Percentiles rank a stretch among this genome's conserved stretches.
Conservation (phyloP, 1,140 invertebrate genomes). For the Cotesia chilonis region DNA sequence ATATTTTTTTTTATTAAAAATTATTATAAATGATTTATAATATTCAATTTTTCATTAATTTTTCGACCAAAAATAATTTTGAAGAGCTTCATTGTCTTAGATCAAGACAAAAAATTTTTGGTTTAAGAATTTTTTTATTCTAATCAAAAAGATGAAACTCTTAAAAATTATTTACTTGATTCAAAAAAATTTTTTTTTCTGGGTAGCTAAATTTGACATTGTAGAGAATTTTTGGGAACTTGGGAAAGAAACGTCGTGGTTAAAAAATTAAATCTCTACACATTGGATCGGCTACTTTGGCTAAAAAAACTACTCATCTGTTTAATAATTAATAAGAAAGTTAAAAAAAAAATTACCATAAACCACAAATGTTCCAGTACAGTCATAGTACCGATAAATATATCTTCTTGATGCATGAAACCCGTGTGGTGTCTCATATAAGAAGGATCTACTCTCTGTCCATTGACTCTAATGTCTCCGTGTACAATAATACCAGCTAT, state of each 20-base stretch:
- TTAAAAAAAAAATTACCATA: conserved; percentile 71
- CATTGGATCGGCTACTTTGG: no score
- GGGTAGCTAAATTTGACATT: no score
- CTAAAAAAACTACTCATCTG: neutral
- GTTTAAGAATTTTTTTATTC: no score
- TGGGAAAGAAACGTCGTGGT: no score
- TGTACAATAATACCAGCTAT: conserved; percentile 74
- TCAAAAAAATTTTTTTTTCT: no score
- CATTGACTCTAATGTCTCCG: conserved; percentile 81
- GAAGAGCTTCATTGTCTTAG: no score
- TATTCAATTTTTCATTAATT: neutral
- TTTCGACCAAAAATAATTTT: neutral
- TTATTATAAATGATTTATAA: neutral
- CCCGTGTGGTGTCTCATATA: conserved; percentile 86
- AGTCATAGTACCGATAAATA: conserved; percentile 87
- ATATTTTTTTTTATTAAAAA: conserved; percentile 20
- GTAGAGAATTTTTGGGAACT: no score
- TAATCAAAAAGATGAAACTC: no score
- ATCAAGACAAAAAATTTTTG: no score
- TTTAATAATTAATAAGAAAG: neutral
- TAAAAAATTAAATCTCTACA: no score
- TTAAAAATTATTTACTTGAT: no score
- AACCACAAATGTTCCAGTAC: conserved; percentile 90
- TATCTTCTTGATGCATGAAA: conserved; percentile 94
- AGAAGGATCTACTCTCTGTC: conserved; percentile 69